phyloP scores from a whole-genome alignment of 2,113 vertebrate genomes.

The Spilogale gracilis region DNA sequence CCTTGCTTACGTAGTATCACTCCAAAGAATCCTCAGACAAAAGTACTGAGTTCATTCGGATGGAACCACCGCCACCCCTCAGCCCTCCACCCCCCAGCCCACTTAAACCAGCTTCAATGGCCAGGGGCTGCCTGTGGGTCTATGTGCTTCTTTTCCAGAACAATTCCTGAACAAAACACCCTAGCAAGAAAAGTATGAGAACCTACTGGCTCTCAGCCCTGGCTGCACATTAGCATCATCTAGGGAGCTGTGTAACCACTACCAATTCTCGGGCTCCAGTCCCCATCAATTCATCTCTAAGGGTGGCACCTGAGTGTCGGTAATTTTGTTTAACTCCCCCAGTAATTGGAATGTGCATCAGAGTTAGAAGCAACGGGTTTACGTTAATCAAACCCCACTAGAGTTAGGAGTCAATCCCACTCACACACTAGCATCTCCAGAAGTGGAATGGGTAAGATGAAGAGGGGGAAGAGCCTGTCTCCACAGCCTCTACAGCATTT shows the following conservation, averaged over 20 bases:
- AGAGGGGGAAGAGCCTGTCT: neutral
- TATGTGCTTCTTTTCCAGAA: neutral
- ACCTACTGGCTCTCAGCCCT: neutral
- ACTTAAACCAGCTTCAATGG: neutral
- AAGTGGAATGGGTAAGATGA: neutral
- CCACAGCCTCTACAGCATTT: neutral
- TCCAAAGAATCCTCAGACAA: neutral
- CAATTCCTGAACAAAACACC: neutral
- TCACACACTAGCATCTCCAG: neutral
- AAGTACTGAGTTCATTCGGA: neutral
- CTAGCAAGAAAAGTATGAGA: neutral
- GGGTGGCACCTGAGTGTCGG: neutral
- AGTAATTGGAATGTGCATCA: neutral
- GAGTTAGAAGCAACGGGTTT: neutral
- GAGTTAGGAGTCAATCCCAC: neutral
- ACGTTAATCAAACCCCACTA: neutral
- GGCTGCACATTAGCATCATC: neutral
- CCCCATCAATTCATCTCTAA: neutral
- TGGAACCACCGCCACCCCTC: neutral
- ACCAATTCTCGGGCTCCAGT: neutral
- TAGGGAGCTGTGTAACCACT: neutral
- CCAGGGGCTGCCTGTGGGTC: neutral
- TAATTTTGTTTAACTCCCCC: constrained; percentile 23
- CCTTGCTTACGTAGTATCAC: neutral
- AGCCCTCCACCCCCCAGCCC: neutral